Percentiles rank a stretch among this genome's conserved stretches.
Conservation (phyloP, 2,888 invertebrate species). For the Leptothorax acervorum region DNA sequence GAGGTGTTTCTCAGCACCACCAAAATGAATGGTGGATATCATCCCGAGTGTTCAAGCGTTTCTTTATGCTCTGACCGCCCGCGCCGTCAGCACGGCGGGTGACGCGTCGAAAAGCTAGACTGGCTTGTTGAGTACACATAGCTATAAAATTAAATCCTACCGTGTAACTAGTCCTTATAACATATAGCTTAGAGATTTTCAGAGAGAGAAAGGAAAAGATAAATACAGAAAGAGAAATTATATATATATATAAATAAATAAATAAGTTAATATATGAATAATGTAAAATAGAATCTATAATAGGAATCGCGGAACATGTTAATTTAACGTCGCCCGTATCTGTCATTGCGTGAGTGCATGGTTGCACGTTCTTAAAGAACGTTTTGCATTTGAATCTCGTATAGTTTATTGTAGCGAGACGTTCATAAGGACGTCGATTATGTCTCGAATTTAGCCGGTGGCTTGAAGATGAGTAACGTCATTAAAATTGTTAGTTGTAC, state of each 20-base stretch:
- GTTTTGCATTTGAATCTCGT: conserved; percentile 49
- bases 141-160: conserved; percentile 66
- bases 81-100: background rate
- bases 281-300: conserved; percentile 34
- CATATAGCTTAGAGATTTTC: conserved; percentile 59
- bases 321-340: conserved; percentile 30
- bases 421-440: background rate
- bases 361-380: conserved; percentile 33
- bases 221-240: conserved; percentile 41
- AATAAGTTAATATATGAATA: conserved; percentile 35
- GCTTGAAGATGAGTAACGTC: conserved; percentile 14
- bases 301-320: conserved; percentile 40
- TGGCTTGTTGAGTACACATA: conserved; percentile 71
- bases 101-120: conserved; percentile 49
- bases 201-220: background rate
- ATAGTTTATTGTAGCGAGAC: conserved; percentile 48
- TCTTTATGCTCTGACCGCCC: conserved; percentile 27
- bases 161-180: conserved; percentile 66
- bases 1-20: conserved; percentile 21
- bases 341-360: conserved; percentile 26
- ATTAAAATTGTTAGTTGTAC: conserved; percentile 32
- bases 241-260: conserved; percentile 45
- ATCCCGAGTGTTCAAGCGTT: conserved; percentile 45
- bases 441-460: background rate
- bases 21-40: conserved; percentile 15